Percentiles rank a stretch among this genome's conserved stretches.
Conservation (phyloP, 2,113 vertebrate genomes). For the Gallinago jamesoni region DNA sequence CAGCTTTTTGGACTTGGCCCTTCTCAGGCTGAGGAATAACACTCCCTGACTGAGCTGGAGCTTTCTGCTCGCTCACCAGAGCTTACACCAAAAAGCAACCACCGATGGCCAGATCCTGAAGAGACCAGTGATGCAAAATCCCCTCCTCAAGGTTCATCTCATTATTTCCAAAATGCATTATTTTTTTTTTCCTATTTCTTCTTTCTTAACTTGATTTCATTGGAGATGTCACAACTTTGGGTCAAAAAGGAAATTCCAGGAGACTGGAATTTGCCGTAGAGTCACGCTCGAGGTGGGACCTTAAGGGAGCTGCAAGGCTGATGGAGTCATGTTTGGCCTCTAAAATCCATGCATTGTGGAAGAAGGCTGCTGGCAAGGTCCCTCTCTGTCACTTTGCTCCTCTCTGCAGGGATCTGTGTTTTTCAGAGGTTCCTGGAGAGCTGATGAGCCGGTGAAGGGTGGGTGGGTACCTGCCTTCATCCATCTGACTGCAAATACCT, state of each 20-base stretch:
- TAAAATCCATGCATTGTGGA: accelerated
- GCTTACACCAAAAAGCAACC: neutral
- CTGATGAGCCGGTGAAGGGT: too few relatives aligned
- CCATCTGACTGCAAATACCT: neutral
- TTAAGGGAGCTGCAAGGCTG: neutral
- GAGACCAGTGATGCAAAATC: neutral
- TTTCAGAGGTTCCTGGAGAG: neutral
- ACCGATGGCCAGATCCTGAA: neutral
- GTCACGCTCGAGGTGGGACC: neutral
- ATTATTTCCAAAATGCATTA: neutral
- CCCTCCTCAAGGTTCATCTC: neutral
- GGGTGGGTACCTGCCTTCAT: neutral
- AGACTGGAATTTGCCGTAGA: neutral
- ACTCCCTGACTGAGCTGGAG: neutral
- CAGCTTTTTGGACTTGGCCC: neutral
- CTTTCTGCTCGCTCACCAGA: neutral
- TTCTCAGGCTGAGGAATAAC: neutral
- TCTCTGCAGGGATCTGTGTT: neutral
- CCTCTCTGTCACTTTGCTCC: neutral
- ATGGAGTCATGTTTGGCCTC: neutral
- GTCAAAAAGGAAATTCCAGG: neutral
- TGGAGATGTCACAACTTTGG: neutral
- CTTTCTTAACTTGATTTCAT: accelerated
- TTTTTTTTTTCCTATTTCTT: too few relatives aligned
- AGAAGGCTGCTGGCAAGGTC: neutral